Conservation (phyloP, 2,888 invertebrate genomes). For the Chymomyza procnemis region DNA sequence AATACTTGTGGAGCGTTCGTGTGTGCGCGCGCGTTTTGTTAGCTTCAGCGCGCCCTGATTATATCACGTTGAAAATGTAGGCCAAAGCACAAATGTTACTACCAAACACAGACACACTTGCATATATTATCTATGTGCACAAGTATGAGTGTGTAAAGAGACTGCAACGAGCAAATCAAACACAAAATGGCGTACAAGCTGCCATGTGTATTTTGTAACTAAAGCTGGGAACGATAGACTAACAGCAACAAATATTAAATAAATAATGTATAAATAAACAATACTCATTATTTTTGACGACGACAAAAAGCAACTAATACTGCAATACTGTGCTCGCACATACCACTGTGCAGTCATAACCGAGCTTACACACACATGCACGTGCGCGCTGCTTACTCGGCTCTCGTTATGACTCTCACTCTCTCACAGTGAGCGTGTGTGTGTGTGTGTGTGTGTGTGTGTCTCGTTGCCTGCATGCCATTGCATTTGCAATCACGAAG, state of each 20-base stretch:
- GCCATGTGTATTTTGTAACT: conserved; percentile 9
- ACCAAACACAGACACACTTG: conserved; percentile 21
- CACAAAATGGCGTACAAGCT: background rate
- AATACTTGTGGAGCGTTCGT: conserved; percentile 65
- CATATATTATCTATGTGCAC: background rate
- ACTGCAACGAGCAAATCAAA: conserved; percentile 28
- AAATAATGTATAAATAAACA: conserved; percentile 42
- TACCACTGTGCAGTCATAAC: conserved; percentile 18
- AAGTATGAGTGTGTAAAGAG: background rate
- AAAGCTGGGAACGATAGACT: conserved; percentile 1
- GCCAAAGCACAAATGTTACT: conserved; percentile 67
- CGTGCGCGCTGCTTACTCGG: conserved; percentile 33
- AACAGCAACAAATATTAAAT: conserved; percentile 37
- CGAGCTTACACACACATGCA: conserved; percentile 37
- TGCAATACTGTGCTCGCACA: conserved; percentile 4
- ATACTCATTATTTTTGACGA: conserved; percentile 41
- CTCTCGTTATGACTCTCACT: background rate
- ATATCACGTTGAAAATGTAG: conserved; percentile 70
- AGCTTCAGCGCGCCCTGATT: conserved; percentile 68
- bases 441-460: conserved; percentile 4
- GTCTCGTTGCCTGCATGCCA: conserved; percentile 7
- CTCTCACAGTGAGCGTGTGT: background rate
- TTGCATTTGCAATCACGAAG: background rate
- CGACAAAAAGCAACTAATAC: background rate
- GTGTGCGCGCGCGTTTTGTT: conserved; percentile 53